Evolutionary conservation across 2,113 vertebrate genomes (phyloP), one percentile per base, ranked within the genome.

Genomic region (Austrofundulus limnaeus): DNA sequence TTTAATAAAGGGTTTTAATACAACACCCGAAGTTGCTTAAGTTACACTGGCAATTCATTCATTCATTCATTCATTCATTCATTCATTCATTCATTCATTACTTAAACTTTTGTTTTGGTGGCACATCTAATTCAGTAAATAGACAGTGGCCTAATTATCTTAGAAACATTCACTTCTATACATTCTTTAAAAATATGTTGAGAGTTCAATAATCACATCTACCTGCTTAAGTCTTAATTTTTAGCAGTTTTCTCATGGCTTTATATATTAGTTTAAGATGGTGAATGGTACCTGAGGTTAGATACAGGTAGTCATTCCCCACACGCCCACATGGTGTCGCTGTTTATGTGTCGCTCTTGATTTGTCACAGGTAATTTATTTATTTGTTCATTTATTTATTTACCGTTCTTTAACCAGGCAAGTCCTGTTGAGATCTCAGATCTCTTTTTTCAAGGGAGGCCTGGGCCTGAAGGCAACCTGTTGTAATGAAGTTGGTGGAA

Each of bases 311-410:
- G 12, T 70, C 47, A 20, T 77, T 68, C 63, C n/a, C 20, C 11
- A 11, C 17, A 42, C 61, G 61, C 50, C 85, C 87, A 87, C 83
- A 57, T 16, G 82, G 72, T 66, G 87, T 70, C 87, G 74, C 85
- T 16, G 74, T 83, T 72, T 21, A 39, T 38, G 64, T 25, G 67
- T 52, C 24, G 16, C 14, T 61, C 14, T 24, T 37, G 19, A 42
- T 9, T 55, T 39, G 60, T 21, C 31, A 34, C 8, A 11, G 46
- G 14, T 25, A 63, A 61, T 61, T 12, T 1, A 3, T 28, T 28
- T 28, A 28, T 28, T 28, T 28, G 3, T 28, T 28, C 3, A 28
- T 28, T 28, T 28, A 4, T 28, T 28, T 28, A 4, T 28, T 28
- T 28, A 28, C 25, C 3, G 25, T 28, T n/a, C n/a, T n/a, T n/a